Evolutionary conservation across 2,888 invertebrate genomes (phyloP), one percentile per base, ranked within the genome.

Genomic region (Hanleya hanleyi): DNA sequence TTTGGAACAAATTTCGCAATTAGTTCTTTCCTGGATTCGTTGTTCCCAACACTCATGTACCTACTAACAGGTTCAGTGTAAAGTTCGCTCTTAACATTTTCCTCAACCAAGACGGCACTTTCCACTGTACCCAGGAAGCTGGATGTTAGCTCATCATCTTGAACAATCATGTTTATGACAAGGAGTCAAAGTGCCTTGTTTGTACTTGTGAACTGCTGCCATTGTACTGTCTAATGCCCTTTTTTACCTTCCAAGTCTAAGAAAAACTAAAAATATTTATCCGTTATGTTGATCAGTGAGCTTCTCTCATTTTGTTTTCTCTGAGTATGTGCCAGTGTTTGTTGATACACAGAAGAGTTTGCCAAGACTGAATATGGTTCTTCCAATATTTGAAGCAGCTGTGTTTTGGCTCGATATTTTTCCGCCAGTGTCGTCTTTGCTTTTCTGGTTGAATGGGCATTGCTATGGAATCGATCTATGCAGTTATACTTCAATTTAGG

Each of bases 261-360:
- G 22, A 51, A 51, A 51, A 51, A 51, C 7, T 22, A 7, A 18
- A 9, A 51, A n/a, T 12, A 12, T 51, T 22, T 51, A 22, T 51
- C 51, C 7, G 51, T n/a, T 7, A 51, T 51, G 22, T 51, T 22
- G 12, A 26, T 51, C 51, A 51, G 26, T 51, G 51, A 12, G 9
- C 22, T n/a, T 26, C 51, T 51, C 22, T 51, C 15, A 22, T 51
- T 51, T 51, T 51, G 51, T 51, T 51, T 51, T 51, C 51, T 51
- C 26, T 51, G 51, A 7, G 51, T 51, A 22, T 51, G 51, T 12
- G 12, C 7, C 15, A 51, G 26, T n/a, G 51, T n/a, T 51, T 51
- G n/a, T 26, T n/a, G 12, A 51, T 51, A 51, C 12, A n/a, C 22
- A 18, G 51, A 18, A 51, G 7, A 7, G 18, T 9, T 12, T 22